phyloP scores from a whole-genome alignment of 2,113 vertebrate species.

The Rana temporaria region DNA sequence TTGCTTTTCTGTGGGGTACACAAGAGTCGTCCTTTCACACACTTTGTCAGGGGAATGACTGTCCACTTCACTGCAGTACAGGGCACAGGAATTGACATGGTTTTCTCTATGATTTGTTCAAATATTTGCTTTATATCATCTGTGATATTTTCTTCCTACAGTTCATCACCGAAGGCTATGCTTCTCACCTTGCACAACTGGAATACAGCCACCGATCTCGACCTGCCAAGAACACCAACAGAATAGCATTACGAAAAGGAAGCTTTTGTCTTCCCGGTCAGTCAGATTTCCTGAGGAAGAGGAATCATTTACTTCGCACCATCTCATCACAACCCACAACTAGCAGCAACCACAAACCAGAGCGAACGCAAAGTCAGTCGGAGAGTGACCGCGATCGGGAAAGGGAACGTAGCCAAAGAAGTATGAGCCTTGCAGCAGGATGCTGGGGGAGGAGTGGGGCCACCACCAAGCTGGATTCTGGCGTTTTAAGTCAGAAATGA shows the following conservation, averaged over 20 bases:
- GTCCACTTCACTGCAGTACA: too few species aligned
- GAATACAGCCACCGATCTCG: conserved; percentile 90
- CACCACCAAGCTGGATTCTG: conserved; percentile 78
- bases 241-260: conserved; percentile 94
- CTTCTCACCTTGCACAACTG: conserved; percentile 92
- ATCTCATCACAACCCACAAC: conserved; percentile 85
- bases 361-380: conserved; percentile 89
- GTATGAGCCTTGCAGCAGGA: conserved; percentile 91
- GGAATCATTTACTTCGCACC: conserved; percentile 93
- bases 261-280: conserved; percentile 92
- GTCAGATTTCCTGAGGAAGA: conserved; percentile 92
- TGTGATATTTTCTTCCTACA: conserved; percentile 60
- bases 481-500: conserved; percentile 75
- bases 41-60: too few species aligned
- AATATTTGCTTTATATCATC: neutral
- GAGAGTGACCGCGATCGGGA: conserved; percentile 83
- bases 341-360: conserved; percentile 74
- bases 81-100: too few species aligned
- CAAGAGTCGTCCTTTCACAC: too few species aligned
- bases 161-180: conserved; percentile 96
- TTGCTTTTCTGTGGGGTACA: too few species aligned
- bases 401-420: conserved; percentile 85
- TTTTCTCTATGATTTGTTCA: too few species aligned
- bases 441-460: conserved; percentile 89
- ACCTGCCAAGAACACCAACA: conserved; percentile 86